Conservation (phyloP, 2,113 vertebrate genomes). For the Siphamia tubifer region DNA sequence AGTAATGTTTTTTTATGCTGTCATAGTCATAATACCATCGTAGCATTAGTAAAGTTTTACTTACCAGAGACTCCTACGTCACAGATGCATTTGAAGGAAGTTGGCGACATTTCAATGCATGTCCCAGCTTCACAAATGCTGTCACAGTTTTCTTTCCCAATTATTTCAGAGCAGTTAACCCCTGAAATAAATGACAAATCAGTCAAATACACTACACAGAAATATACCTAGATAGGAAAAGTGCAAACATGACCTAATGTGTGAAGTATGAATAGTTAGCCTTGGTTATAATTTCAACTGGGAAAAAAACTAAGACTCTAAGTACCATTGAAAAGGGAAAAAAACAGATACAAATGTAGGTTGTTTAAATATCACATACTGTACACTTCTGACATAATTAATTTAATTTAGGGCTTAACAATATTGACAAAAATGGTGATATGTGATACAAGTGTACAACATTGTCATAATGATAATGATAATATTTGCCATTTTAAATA, state of each 20-base stretch:
- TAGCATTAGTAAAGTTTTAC: constrained; percentile 1
- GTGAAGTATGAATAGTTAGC: too few species aligned
- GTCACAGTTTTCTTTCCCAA: constrained; percentile 75
- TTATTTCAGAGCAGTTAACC: constrained; percentile 82
- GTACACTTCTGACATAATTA: too few species aligned
- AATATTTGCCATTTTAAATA: too few species aligned
- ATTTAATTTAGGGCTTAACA: too few species aligned
- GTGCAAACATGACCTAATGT: too few species aligned
- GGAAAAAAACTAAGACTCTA: too few species aligned
- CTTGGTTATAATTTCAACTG: too few species aligned
- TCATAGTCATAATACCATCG: neutral
- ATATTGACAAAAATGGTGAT: too few species aligned
- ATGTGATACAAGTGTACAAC: too few species aligned
- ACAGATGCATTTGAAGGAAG: constrained; percentile 80
- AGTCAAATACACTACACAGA: neutral
- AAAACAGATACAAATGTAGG: constrained; percentile 29
- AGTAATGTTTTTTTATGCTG: neutral
- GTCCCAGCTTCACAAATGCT: constrained; percentile 75
- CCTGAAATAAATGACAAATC: constrained; percentile 67
- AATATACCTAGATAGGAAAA: neutral
- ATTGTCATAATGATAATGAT: too few species aligned
- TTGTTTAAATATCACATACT: constrained; percentile 27
- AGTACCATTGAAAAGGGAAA: too few species aligned
- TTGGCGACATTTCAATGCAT: constrained; percentile 68
- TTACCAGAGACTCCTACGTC: constrained; percentile 79